Evolutionary conservation across 1,140 invertebrate genomes (phyloP), one percentile per base, ranked within the genome.

Genomic region (Penaeus chinensis): DNA sequence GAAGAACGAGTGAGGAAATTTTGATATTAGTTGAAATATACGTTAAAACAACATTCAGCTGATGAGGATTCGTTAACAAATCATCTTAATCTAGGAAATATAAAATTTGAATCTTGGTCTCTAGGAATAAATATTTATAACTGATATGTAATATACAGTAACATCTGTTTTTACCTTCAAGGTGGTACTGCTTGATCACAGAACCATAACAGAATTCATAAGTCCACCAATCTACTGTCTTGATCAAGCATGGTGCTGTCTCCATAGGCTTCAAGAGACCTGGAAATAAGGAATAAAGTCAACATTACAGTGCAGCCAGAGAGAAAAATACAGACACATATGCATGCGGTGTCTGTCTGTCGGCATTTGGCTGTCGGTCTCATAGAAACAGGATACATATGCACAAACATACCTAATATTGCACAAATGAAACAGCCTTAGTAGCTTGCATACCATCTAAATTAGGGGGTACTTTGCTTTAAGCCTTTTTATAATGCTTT

Each of bases 121-220:
- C 16, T 81, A 18, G 47, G 54, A 7, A 47, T 54, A 81, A n/a
- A n/a, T 22, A 81, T 7, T 62, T 22, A 63, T 13, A n/a, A 81
- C 61, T 24, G 22, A 42, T n/a, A 24, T 78, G 47, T 42, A 60
- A 69, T 20, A 89, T 82, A 61, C 62, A 66, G 13, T 24, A 32
- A n/a, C n/a, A 79, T 42, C 10, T 81, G 61, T 22, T 85, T 90
- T 88, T 90, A 93, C 93, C 93, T 92, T 93, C 93, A 69, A 93
- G 84, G 90, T 94, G 93, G 90, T 92, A 93, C 91, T 94, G 93
- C 83, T 92, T 91, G 60, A 94, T 92, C 82, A 92, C 91, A 90
- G 93, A 93, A n/a, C 93, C 93, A 91, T 93, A 93, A 90, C 93
- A 94, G 89, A 94, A 92, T 89, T 94, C 93, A 91, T 94, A 94